Evolutionary conservation across 2,797 vertebrate genomes (phyloP).

Genomic region (Phyllotis vaccarum): DNA sequence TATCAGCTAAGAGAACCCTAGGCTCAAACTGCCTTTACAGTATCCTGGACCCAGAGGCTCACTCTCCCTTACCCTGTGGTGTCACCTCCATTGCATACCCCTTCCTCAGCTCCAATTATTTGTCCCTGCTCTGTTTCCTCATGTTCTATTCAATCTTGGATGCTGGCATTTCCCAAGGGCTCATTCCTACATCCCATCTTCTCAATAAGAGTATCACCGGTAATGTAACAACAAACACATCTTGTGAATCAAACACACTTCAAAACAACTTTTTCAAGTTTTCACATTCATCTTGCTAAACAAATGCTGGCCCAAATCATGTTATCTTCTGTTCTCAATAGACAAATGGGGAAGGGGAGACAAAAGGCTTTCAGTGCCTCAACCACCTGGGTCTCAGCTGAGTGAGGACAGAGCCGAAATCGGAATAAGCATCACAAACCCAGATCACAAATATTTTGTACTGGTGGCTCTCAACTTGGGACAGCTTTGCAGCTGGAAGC

Average conservation of each 20-base stretch:
- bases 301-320: neutral
- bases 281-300: neutral
- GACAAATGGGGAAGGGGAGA: neutral
- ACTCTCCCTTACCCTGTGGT: neutral
- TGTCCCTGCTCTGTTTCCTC: neutral
- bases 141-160: neutral
- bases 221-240: neutral
- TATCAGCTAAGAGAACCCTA: rapidly evolving
- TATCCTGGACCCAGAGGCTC: rapidly evolving
- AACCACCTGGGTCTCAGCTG: neutral
- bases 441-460: neutral
- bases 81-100: no score
- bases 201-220: neutral
- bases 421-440: neutral
- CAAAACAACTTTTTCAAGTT: neutral
- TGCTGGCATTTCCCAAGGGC: neutral
- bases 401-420: neutral
- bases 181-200: neutral
- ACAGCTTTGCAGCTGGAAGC: neutral
- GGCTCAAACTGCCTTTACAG: neutral
- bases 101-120: rapidly evolving
- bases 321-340: neutral
- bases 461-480: neutral
- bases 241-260: neutral
- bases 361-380: neutral